Evolutionary conservation across 2,113 vertebrate species (phyloP).

Genomic region (Bettongia penicillata): DNA sequence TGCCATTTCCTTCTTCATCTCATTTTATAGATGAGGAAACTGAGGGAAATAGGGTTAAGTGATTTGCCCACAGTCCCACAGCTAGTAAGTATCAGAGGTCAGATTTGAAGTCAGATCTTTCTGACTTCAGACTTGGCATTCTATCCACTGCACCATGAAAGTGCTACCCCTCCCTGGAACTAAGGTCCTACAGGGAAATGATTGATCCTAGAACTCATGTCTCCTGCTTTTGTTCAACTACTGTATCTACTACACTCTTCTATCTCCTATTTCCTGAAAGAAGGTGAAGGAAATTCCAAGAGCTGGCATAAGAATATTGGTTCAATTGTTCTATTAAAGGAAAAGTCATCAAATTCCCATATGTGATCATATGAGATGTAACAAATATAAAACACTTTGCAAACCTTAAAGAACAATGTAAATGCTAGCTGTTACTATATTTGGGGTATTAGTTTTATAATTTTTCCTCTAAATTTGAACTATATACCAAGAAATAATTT

Average conservation of each 20-base stretch:
- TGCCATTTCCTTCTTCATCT: neutral
- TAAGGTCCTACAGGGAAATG: too few relatives aligned
- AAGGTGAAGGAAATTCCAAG: neutral
- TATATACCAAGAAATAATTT: neutral
- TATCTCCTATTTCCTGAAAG: too few relatives aligned
- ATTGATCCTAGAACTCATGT: too few relatives aligned
- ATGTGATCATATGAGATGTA: neutral
- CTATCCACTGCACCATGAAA: neutral
- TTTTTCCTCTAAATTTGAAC: neutral
- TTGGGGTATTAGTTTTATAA: too few relatives aligned
- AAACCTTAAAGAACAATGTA: too few relatives aligned
- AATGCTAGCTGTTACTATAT: too few relatives aligned
- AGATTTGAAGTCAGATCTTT: neutral
- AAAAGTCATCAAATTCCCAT: neutral
- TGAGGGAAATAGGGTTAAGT: neutral
- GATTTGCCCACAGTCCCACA: neutral
- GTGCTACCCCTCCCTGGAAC: too few relatives aligned
- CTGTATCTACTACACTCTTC: too few relatives aligned
- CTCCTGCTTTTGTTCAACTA: too few relatives aligned
- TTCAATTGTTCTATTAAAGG: constrained; percentile 1
- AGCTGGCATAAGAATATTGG: too few relatives aligned
- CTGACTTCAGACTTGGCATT: neutral
- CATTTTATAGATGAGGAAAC: neutral
- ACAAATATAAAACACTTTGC: too few relatives aligned
- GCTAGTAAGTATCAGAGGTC: neutral